phyloP scores from a whole-genome alignment of 64 coral and sea anemone species.

The Trachythela sp. region DNA sequence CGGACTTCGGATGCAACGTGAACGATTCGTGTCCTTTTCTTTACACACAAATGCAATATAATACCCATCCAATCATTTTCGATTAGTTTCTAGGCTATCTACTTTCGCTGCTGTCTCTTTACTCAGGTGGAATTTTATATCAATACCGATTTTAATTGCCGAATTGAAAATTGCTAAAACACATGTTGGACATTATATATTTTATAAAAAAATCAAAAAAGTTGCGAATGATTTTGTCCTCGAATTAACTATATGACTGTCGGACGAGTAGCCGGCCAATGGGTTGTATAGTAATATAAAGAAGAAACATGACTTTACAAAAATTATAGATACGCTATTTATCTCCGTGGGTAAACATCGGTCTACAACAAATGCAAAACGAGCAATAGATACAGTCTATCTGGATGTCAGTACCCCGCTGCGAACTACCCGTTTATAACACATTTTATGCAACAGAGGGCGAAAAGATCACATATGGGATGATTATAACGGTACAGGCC shows the following conservation, averaged over 20 bases:
- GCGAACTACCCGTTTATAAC: background rate
- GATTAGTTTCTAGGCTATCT: background rate
- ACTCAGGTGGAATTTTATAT: background rate
- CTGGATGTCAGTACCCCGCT: background rate
- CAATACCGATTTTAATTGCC: background rate
- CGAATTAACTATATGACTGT: background rate
- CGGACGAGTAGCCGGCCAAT: too few species aligned
- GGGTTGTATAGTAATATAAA: too few species aligned
- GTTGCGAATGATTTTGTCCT: background rate
- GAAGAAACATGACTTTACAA: too few species aligned
- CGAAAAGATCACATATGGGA: too few species aligned
- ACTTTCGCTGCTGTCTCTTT: background rate
- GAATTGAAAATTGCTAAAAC: background rate
- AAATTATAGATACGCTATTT: background rate
- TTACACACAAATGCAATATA: background rate
- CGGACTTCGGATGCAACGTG: too few species aligned
- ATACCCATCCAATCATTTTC: background rate
- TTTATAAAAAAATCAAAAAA: background rate
- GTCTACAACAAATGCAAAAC: background rate
- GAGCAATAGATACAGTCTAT: background rate
- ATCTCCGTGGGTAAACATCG: background rate
- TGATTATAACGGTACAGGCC: too few species aligned
- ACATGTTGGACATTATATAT: background rate
- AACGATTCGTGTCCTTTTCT: too few species aligned
- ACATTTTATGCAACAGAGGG: background rate